phyloP scores from a whole-genome alignment of 2,888 invertebrate genomes.

The Pheosia tremula region DNA sequence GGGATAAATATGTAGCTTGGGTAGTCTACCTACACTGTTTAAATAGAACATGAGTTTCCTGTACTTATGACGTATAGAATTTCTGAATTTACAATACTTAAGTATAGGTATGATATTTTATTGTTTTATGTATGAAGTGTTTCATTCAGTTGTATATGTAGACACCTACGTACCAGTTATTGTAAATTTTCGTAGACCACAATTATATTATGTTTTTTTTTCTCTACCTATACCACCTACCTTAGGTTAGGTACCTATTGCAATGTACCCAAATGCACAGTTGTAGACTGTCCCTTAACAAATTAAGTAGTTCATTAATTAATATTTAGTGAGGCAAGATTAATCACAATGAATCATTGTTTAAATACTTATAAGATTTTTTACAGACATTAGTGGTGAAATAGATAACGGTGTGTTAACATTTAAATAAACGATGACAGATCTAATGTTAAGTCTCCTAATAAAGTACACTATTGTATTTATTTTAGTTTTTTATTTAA shows the following conservation, averaged over 20 bases:
- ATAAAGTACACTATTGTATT: conserved; percentile 81
- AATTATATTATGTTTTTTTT: conserved; percentile 4
- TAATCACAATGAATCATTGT: conserved; percentile 43
- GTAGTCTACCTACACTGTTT: not conserved
- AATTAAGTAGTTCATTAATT: conserved; percentile 19
- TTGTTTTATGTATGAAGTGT: conserved; percentile 3
- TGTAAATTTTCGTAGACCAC: too few relatives aligned
- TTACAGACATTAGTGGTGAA: conserved; percentile 70
- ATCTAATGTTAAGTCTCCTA: conserved; percentile 77
- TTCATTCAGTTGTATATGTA: not conserved
- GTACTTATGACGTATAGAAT: conserved; percentile 22
- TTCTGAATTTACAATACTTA: conserved; percentile 36
- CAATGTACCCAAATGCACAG: conserved; percentile 36
- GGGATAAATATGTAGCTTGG: conserved; percentile 9
- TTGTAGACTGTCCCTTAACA: conserved; percentile 44
- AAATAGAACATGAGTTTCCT: not conserved
- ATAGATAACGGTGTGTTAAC: conserved; percentile 71
- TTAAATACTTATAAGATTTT: conserved; percentile 58
- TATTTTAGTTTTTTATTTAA: conserved; percentile 42
- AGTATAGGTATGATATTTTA: conserved; percentile 39
- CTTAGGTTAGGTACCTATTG: not conserved
- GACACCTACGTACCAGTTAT: too few relatives aligned
- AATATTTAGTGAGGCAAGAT: conserved; percentile 43
- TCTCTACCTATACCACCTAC: conserved; percentile 7
- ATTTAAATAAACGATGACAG: conserved; percentile 64